Conservation (phyloP, 2,797 vertebrate genomes). For the Merluccius polli region DNA sequence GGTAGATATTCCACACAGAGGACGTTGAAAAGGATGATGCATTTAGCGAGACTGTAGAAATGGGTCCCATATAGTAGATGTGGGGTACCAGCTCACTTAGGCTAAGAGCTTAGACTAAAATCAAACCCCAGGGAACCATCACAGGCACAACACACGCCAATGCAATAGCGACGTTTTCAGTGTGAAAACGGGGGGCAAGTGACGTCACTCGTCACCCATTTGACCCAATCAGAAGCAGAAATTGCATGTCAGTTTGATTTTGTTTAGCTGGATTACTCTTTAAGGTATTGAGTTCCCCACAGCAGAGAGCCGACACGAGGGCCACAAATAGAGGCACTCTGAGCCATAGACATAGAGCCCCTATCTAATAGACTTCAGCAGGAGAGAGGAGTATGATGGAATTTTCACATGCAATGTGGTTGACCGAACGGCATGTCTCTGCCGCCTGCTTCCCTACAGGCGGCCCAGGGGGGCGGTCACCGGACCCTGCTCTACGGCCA, state of each 20-base stretch:
- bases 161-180: too few relatives aligned
- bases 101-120: neutral
- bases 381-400: neutral
- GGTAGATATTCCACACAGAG: neutral
- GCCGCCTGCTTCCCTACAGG: conserved; percentile 66
- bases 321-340: neutral
- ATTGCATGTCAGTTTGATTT: neutral
- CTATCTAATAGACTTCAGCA: neutral
- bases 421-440: conserved; percentile 10
- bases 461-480: conserved; percentile 92
- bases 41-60: neutral
- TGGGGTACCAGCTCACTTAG: too few relatives aligned
- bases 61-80: neutral
- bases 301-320: neutral
- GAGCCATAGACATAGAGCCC: neutral
- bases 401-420: neutral
- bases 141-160: neutral
- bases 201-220: too few relatives aligned
- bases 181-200: too few relatives aligned
- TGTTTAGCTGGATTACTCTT: neutral
- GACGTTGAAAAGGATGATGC: neutral
- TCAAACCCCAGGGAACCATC: neutral
- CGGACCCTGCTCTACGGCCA: conserved; percentile 96
- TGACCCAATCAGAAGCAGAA: neutral
- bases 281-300: neutral